A percentile compares a stretch with the other conserved stretches of the same genome.
phyloP scores from a whole-genome alignment of 2,113 vertebrate species.

The Talpa occidentalis region DNA sequence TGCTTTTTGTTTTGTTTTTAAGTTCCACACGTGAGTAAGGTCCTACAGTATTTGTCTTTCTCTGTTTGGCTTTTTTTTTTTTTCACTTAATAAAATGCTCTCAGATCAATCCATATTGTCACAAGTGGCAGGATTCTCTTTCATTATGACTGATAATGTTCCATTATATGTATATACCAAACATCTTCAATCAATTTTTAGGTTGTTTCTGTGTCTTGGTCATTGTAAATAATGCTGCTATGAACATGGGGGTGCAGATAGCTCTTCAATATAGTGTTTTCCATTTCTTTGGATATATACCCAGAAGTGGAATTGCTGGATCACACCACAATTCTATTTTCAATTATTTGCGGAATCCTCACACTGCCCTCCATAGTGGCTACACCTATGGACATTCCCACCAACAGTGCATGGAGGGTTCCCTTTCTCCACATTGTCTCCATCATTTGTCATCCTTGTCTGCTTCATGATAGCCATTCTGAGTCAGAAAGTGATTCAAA shows the following conservation, averaged over 20 bases:
- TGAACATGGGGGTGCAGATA: neutral
- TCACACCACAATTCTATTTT: neutral
- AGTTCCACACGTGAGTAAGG: neutral
- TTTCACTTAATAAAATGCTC: neutral
- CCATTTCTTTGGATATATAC: neutral
- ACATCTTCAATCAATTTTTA: no score
- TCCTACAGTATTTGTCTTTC: neutral
- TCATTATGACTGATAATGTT: neutral
- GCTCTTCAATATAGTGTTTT: neutral
- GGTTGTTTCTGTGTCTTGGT: no score
- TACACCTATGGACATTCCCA: neutral
- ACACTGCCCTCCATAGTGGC: neutral
- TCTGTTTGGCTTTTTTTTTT: neutral
- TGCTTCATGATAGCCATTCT: neutral
- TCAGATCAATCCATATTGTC: neutral
- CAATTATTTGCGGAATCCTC: neutral
- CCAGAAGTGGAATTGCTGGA: neutral
- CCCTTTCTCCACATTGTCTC: neutral
- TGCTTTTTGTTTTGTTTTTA: neutral
- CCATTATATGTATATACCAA: neutral
- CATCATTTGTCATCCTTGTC: neutral
- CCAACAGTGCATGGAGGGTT: neutral
- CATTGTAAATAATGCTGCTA: no score
- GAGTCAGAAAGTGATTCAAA: neutral
- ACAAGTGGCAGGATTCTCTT: neutral